Evolutionary conservation across 2,888 invertebrate species (phyloP).

Genomic region (Elmis aenea): DNA sequence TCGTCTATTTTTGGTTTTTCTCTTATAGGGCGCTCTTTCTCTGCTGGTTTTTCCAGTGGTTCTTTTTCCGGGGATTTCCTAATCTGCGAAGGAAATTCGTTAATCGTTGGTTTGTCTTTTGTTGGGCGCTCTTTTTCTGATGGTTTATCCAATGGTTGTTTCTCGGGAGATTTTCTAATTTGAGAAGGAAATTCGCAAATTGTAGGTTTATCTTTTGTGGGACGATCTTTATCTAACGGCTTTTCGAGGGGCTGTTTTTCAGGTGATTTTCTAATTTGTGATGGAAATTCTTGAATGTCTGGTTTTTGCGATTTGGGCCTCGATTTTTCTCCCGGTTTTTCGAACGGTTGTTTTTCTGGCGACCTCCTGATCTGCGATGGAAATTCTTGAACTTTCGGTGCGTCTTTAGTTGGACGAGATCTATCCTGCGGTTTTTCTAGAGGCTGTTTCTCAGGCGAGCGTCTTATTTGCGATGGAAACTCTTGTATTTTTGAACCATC

Average conservation of each 20-base stretch:
- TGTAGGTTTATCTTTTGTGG: conserved; percentile 15
- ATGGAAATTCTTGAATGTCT: conserved; percentile 1
- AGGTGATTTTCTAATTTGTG: conserved; percentile 6
- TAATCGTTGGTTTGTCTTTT: not conserved
- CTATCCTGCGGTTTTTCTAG: conserved; percentile 12
- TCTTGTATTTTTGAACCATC: conserved; percentile 10
- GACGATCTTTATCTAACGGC: conserved; percentile 14
- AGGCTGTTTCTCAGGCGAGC: conserved; percentile 7
- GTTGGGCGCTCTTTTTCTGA: conserved; percentile 1
- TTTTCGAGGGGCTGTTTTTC: conserved; percentile 7
- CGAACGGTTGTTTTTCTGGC: conserved; percentile 5
- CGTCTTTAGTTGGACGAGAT: conserved; percentile 3
- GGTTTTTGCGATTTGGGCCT: not conserved
- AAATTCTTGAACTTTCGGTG: not conserved
- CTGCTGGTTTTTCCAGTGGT: not conserved
- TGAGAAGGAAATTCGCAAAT: conserved; percentile 29
- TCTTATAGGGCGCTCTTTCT: not conserved
- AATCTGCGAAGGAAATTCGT: conserved; percentile 10
- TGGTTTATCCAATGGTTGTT: conserved; percentile 2
- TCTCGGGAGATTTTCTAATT: conserved; percentile 11
- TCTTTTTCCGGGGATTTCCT: conserved; percentile 10
- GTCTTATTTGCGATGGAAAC: conserved; percentile 10
- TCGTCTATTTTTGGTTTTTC: not conserved
- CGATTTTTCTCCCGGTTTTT: not conserved
- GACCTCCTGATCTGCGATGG: conserved; percentile 10